phyloP scores from a whole-genome alignment of 1,140 invertebrate genomes.

The Drosophila jambulina region DNA sequence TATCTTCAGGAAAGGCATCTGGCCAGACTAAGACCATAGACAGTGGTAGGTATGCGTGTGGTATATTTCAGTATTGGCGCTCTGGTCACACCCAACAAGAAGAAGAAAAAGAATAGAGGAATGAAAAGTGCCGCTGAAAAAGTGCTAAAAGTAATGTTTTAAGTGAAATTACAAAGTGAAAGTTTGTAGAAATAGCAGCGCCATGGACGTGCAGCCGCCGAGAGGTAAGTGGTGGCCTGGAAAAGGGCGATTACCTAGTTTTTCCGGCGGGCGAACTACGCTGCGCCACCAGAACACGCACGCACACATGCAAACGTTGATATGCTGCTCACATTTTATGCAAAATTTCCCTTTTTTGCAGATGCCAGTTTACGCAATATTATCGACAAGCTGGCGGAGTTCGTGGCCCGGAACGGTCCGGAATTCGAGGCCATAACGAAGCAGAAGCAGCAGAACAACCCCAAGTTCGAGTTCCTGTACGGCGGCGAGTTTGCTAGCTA shows the following conservation, averaged over 20 bases:
- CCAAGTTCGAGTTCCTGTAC: slow-evolving; percentile 98
- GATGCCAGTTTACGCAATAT: slow-evolving; percentile 89
- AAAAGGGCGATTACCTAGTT: not conserved
- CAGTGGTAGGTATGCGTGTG: not conserved
- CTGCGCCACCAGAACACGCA: slow-evolving; percentile 14
- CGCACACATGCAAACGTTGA: slow-evolving; percentile 15
- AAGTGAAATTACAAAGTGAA: slow-evolving; percentile 34
- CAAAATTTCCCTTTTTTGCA: slow-evolving; percentile 32
- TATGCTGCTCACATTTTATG: slow-evolving; percentile 42
- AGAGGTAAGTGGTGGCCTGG: slow-evolving; percentile 34
- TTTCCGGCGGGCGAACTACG: not conserved
- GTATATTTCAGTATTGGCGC: not conserved
- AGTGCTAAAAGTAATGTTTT: slow-evolving; percentile 57
- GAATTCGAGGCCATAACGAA: slow-evolving; percentile 99
- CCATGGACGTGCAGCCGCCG: slow-evolving; percentile 71
- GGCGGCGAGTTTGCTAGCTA: slow-evolving; percentile 98
- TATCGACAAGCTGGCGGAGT: slow-evolving; percentile 99
- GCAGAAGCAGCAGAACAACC: slow-evolving; percentile 98
- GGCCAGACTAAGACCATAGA: not conserved
- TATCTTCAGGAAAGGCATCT: not conserved
- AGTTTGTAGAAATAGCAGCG: slow-evolving; percentile 44
- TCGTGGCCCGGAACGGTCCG: slow-evolving; percentile 99
- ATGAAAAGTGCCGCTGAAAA: slow-evolving; percentile 52
- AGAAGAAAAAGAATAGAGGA: slow-evolving; percentile 2
- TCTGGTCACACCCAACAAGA: not conserved